Evolutionary conservation across 2,113 vertebrate genomes (phyloP).

Genomic region (Hemiprocne comata): DNA sequence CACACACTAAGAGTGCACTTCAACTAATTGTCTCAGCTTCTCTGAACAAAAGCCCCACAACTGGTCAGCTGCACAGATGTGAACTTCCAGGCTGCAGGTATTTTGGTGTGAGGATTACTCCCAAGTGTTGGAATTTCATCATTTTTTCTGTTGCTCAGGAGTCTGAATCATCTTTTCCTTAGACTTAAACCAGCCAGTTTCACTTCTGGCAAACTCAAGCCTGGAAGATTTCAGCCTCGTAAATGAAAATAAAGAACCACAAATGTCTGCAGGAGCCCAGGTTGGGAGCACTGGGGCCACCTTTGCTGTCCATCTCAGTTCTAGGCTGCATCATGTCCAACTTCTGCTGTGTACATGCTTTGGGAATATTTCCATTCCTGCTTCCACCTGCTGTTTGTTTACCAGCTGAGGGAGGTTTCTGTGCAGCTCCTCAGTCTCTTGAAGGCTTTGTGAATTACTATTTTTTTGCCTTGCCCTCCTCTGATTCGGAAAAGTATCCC

Average conservation of each 20-base stretch:
- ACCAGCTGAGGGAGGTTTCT: not conserved
- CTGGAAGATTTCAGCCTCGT: not conserved
- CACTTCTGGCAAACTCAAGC: not conserved
- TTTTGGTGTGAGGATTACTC: accelerated
- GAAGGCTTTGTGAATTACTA: not conserved
- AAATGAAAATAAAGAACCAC: not conserved
- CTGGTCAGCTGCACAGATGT: not conserved
- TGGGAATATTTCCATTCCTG: not conserved
- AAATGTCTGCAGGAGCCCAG: not conserved
- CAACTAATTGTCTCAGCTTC: not conserved
- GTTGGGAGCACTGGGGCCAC: not conserved
- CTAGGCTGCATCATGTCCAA: accelerated
- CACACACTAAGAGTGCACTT: accelerated
- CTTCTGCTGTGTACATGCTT: not conserved
- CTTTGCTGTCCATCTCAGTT: not conserved
- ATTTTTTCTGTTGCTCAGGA: not conserved
- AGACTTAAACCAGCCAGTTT: not conserved
- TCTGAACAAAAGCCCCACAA: accelerated
- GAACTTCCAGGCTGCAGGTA: not conserved
- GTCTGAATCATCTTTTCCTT: not conserved
- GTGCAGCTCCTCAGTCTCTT: not conserved
- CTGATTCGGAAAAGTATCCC: not conserved
- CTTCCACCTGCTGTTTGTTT: not conserved
- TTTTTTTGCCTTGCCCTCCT: not conserved
- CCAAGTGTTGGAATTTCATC: not conserved